Conservation (phyloP, 2,797 vertebrate genomes). For the Toxotes lorentzi region DNA sequence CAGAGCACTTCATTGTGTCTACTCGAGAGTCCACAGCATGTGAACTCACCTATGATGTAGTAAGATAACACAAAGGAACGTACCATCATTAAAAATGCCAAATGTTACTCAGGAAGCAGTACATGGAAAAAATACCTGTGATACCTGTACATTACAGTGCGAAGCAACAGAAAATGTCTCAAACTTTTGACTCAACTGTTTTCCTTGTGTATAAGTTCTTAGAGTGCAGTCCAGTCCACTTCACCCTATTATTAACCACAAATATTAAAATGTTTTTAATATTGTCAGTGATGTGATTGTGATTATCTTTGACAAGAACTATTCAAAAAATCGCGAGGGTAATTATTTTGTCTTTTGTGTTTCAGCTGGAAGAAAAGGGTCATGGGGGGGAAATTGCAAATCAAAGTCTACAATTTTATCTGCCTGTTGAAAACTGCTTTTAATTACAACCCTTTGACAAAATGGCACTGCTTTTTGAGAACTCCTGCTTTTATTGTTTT, state of each 20-base stretch:
- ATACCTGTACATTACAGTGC: neutral
- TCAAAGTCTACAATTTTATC: slow-evolving; percentile 18
- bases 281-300: neutral
- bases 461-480: slow-evolving; percentile 19
- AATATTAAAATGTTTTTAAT: neutral
- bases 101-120: neutral
- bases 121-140: neutral
- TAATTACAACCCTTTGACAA: slow-evolving; percentile 41
- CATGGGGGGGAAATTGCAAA: slow-evolving; percentile 22
- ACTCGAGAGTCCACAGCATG: too few species aligned
- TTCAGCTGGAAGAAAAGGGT: neutral
- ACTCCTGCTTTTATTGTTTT: slow-evolving; percentile 23
- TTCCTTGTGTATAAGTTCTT: neutral
- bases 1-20: too few species aligned
- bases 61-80: too few species aligned
- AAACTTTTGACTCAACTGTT: neutral
- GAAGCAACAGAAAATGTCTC: neutral
- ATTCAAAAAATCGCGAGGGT: neutral
- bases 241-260: neutral
- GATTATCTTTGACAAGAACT: slow-evolving; percentile 19
- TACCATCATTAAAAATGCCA: too few species aligned
- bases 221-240: neutral
- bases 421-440: slow-evolving; percentile 33
- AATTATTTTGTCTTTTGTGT: slow-evolving; percentile 4
- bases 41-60: too few species aligned